Evolutionary conservation across 2,888 invertebrate genomes (phyloP).

Genomic region (Acrobasis suavella): DNA sequence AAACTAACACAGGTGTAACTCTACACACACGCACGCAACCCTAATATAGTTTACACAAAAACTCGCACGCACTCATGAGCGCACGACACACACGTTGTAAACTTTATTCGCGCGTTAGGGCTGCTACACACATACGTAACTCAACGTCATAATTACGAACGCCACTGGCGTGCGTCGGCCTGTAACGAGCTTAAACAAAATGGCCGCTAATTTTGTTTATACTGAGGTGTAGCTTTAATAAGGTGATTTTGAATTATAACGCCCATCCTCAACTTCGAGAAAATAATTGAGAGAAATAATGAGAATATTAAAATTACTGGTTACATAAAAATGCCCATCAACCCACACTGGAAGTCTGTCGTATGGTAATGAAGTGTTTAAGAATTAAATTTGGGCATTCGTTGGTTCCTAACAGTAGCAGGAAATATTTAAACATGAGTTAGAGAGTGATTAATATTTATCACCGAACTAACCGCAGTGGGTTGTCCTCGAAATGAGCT

Average conservation of each 20-base stretch:
- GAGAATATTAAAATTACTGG: constrained; percentile 38
- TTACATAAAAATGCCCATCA: constrained; percentile 40
- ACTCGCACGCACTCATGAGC: constrained; percentile 38
- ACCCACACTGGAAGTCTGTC: constrained; percentile 53
- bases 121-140: constrained; percentile 47
- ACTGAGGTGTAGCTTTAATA: constrained; percentile 64
- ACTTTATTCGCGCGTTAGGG: constrained; percentile 59
- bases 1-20: constrained; percentile 47
- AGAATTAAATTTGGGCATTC: constrained; percentile 61
- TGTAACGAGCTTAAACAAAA: constrained; percentile 81
- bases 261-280: constrained; percentile 21
- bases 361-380: constrained; percentile 69
- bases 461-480: constrained; percentile 50
- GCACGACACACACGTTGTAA: constrained; percentile 39
- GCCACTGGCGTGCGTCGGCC: constrained; percentile 78
- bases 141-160: constrained; percentile 77
- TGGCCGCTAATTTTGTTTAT: constrained; percentile 76
- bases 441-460: constrained; percentile 75
- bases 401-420: constrained; percentile 71
- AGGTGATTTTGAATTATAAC: constrained; percentile 53
- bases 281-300: constrained; percentile 37
- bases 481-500: constrained; percentile 39
- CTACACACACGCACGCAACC: constrained; percentile 32
- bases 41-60: constrained; percentile 22
- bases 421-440: constrained; percentile 72